Evolutionary conservation across 2,113 vertebrate species (phyloP), one percentile per base, ranked within the genome.

Genomic region (Bambusicola thoracicus): DNA sequence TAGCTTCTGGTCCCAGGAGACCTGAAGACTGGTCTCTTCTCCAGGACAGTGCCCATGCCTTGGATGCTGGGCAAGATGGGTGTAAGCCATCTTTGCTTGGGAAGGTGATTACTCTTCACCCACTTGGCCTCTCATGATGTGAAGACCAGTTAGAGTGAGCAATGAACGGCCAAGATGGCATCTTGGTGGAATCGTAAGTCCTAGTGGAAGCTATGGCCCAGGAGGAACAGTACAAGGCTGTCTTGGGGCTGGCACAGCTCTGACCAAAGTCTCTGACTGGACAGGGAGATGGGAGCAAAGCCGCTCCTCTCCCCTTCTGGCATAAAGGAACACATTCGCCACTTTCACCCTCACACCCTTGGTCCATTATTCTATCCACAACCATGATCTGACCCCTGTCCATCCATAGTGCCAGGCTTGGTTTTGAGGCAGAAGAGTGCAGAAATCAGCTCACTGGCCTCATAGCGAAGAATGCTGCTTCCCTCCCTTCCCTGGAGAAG

Each of bases 71-170:
- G 32, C 21, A 61, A 19, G 55, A 30, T 7, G n/a, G 9, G 8
- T 29, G 19, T 20, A 10, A 74, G 18, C 65, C 27, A 67, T 30
- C 44, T 44, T 30, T 83, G 22, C 32, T 13, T 18, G 6, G 17
- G 11, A 3, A 82, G 7, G 12, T 0, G 1, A 19, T 36, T 30
- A 8, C 24, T 59, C 32, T 66, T 81, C 29, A 20, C 8, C 14
- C 8, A 0, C 5, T 43, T 18, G 19, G 40, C 16, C 29, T 55
- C 29, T 22, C 0, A 0, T 17, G 21, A 44, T 1, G 1, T 46
- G 51, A 72, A 20, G 29, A 63, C 1, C 24, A 11, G 2, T 14
- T 3, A 20, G 21, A 10, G 4, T 18, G 63, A 55, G 8, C 10
- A 62, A 41, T 38, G 55, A 69, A 43, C 11, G 51, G 6, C 27